These are phyloP conservation scores for Cyrtorhinus lividipennis DNA, from an alignment of 1,140 invertebrate genomes.

Conservation along the genomic window DNA sequence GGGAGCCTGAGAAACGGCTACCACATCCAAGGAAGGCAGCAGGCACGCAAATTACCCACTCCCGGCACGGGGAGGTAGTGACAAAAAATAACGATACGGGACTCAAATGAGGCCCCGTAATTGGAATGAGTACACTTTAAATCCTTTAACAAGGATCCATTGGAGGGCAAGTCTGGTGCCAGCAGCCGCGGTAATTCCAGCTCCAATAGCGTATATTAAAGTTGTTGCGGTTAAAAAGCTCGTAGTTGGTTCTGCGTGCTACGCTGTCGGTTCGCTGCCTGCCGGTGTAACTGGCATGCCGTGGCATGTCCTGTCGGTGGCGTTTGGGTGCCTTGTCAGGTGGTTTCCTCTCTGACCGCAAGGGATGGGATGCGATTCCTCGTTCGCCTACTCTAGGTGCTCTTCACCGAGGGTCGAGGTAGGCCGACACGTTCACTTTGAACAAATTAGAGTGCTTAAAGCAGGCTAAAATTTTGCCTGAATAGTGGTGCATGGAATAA, in stretches of 20 bases:
- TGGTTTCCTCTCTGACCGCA: too few species aligned
- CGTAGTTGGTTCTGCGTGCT: conserved; percentile 52
- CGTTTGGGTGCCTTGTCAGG: conserved; percentile 6
- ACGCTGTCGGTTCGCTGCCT: conserved; percentile 41
- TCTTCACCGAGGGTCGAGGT: conserved; percentile 23
- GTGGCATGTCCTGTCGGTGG: conserved; percentile 32
- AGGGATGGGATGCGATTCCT: too few species aligned
- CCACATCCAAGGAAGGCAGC: conserved; percentile 85
- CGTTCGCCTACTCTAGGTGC: conserved; percentile 29
- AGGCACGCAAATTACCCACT: conserved; percentile 80
- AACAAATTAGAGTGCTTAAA: conserved; percentile 75
- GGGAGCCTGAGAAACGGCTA: conserved; percentile 82
- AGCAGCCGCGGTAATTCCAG: conserved; percentile 83
- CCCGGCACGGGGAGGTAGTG: conserved; percentile 61
- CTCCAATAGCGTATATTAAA: conserved; percentile 81
- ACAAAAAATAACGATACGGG: conserved; percentile 77
- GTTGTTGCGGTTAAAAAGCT: conserved; percentile 67
- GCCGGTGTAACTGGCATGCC: conserved; percentile 33
- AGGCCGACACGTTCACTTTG: conserved; percentile 51
- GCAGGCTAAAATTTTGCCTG: conserved; percentile 49
- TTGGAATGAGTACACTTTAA: conserved; percentile 83
- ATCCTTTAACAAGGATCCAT: conserved; percentile 72
- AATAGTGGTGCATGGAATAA: conserved; percentile 70
- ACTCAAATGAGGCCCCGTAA: conserved; percentile 62
- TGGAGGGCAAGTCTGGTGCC: conserved; percentile 86